Evolutionary conservation across 1,140 invertebrate species (phyloP), one percentile per base, ranked within the genome.

Genomic region (Harlomillsia oculata): DNA sequence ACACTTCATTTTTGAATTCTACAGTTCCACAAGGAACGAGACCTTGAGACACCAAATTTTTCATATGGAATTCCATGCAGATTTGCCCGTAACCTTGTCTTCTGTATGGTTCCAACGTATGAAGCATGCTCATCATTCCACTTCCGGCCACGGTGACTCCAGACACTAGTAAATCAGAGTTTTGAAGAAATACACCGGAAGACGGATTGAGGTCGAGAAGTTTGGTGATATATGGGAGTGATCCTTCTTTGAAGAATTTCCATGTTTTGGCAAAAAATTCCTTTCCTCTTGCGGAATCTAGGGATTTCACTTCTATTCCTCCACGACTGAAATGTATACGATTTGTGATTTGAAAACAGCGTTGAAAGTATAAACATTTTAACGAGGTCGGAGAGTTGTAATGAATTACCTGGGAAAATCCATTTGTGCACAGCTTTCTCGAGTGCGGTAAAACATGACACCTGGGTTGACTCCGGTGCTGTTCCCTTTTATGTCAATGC

Each of bases 11-110:
- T 29, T 45, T 20, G 2, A 29, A 16, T 32, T 56, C 59, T 13
- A 61, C 59, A 40, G 46, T 51, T 16, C 32, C 40, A 25, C 45
- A 45, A 4, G 59, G 59, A 43, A 61, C 30, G 8, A 46, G 18
- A 2, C 54, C 53, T 3, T 53, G 44, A 29, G 3, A 18, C 6
- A 43, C 43, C 5, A 52, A 40, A 9, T 45, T 45, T 36, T 48
- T 48, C 48, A 56, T 56, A 23, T 48, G 29, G 28, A 40, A 18
- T 20, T 53, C 39, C 53, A 61, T 56, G 11, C 36, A 43, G n/a
- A 49, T 29, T 34, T 48, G 30, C 14, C 45, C 45, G 23, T 32
- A 48, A 1, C 45, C 45, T 9, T 29, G 36, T 13, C 30, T 43
- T 11, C 50, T 14, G 23, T 28, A 32, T n/a, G 44, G 16, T n/a